phyloP scores from a whole-genome alignment of 2,113 vertebrate genomes.

The Percopsis transmontana region DNA sequence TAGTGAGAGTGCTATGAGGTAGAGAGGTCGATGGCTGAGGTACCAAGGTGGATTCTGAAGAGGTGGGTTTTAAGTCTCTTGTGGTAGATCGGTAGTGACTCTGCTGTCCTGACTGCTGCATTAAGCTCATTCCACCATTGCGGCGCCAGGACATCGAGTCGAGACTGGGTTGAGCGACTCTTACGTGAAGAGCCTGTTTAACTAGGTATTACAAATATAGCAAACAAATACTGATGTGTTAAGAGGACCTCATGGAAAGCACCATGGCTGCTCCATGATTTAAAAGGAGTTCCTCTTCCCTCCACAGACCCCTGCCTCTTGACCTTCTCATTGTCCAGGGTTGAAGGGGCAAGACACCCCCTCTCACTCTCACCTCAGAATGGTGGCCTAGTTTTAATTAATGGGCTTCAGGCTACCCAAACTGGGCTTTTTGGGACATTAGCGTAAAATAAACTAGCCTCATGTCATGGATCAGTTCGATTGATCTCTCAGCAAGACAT shows the following conservation, averaged over 20 bases:
- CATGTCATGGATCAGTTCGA: too few relatives aligned
- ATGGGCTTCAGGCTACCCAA: slow-evolving; percentile 34
- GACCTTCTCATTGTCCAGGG: slow-evolving; percentile 67
- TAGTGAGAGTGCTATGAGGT: too few relatives aligned
- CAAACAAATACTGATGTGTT: neutral
- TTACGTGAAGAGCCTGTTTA: neutral
- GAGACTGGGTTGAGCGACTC: too few relatives aligned
- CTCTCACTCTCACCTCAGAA: slow-evolving; percentile 47
- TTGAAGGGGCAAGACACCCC: slow-evolving; percentile 59
- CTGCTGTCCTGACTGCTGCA: too few relatives aligned
- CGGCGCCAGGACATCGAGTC: too few relatives aligned
- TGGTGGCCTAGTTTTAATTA: slow-evolving; percentile 53
- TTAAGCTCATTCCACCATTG: too few relatives aligned
- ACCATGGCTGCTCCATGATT: neutral
- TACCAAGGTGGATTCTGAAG: too few relatives aligned
- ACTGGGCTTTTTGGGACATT: slow-evolving; percentile 36
- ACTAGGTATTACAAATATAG: neutral
- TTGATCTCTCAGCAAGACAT: too few relatives aligned
- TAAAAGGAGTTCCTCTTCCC: slow-evolving; percentile 17
- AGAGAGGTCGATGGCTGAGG: too few relatives aligned
- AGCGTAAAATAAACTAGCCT: too few relatives aligned
- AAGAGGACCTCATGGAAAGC: neutral
- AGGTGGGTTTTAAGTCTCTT: too few relatives aligned
- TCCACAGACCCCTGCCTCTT: slow-evolving; percentile 53
- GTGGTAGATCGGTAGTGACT: too few relatives aligned